phyloP scores from a whole-genome alignment of 2,888 invertebrate genomes.

The Ypsolopha sequella region DNA sequence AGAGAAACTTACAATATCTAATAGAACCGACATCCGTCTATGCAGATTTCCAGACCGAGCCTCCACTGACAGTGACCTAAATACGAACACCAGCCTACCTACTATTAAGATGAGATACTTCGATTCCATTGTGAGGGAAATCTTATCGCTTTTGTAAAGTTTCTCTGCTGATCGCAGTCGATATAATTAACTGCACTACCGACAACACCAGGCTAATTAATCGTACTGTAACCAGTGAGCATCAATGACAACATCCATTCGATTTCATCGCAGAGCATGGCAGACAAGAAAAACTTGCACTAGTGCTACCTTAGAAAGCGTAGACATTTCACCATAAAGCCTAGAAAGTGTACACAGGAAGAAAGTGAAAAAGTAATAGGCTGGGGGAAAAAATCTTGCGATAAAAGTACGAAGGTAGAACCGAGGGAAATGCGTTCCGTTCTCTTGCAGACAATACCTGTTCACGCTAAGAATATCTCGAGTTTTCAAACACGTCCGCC shows the following conservation, averaged over 20 bases:
- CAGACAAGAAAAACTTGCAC: constrained; percentile 62
- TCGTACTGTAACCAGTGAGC: constrained; percentile 2
- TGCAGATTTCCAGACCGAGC: constrained; percentile 67
- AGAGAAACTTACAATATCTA: constrained; percentile 66
- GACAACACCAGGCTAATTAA: not conserved
- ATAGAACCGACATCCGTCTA: constrained; percentile 65
- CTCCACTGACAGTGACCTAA: constrained; percentile 53
- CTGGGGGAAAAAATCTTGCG: constrained; percentile 53
- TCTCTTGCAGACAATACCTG: constrained; percentile 34
- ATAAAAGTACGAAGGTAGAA: constrained; percentile 33
- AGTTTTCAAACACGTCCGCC: constrained; percentile 44
- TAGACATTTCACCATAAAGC: constrained; percentile 63
- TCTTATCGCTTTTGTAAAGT: not conserved
- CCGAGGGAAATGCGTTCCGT: constrained; percentile 30
- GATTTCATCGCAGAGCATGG: constrained; percentile 56
- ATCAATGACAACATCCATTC: constrained; percentile 45
- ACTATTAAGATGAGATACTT: not conserved
- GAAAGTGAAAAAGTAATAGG: constrained; percentile 60
- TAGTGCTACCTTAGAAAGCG: constrained; percentile 65
- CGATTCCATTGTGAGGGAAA: not conserved
- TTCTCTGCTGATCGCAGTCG: not conserved
- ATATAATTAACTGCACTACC: not conserved
- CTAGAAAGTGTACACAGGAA: constrained; percentile 67
- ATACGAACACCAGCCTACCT: constrained; percentile 24
- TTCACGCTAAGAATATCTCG: constrained; percentile 22